These are phyloP conservation scores for Synergus japonicus DNA, from an alignment of 2,888 invertebrate genomes.

Conservation along the genomic window DNA sequence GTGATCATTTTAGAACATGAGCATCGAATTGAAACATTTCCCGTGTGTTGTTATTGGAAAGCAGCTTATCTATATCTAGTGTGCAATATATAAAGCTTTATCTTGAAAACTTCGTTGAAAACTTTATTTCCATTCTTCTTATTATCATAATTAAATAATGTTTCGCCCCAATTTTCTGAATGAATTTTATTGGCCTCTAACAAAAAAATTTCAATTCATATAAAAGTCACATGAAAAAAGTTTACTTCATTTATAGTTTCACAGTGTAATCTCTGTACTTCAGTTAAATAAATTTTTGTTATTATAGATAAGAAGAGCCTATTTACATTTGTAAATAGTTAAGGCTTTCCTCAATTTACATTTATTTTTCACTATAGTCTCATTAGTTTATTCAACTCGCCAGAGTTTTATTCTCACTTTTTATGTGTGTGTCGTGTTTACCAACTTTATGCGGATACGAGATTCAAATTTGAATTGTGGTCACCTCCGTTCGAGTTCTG, in stretches of 20 bases:
- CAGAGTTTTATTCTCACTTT: too few relatives aligned
- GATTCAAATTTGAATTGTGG: neutral
- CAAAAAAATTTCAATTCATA: too few relatives aligned
- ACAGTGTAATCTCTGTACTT: too few relatives aligned
- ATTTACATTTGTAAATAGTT: neutral
- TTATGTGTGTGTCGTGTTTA: too few relatives aligned
- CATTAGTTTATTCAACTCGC: neutral
- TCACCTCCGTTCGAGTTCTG: neutral
- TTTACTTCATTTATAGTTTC: too few relatives aligned
- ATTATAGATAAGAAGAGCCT: too few relatives aligned
- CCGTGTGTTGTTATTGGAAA: neutral
- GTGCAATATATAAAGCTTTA: neutral
- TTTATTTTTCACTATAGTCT: neutral
- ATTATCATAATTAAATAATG: neutral
- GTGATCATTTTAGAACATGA: neutral
- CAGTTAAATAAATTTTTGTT: too few relatives aligned
- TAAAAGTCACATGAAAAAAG: too few relatives aligned
- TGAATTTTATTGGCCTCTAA: too few relatives aligned
- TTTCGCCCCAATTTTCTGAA: too few relatives aligned
- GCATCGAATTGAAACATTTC: neutral
- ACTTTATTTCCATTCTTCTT: neutral
- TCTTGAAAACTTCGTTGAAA: slow-evolving; percentile 4
- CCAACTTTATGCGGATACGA: neutral
- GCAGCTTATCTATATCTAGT: slow-evolving; percentile 9
- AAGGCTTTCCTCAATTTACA: neutral